A percentile compares a stretch with the other conserved stretches of the same genome.
Evolutionary conservation across 1,140 invertebrate species (phyloP).

Genomic region (Macrobrachium rosenbergii): DNA sequence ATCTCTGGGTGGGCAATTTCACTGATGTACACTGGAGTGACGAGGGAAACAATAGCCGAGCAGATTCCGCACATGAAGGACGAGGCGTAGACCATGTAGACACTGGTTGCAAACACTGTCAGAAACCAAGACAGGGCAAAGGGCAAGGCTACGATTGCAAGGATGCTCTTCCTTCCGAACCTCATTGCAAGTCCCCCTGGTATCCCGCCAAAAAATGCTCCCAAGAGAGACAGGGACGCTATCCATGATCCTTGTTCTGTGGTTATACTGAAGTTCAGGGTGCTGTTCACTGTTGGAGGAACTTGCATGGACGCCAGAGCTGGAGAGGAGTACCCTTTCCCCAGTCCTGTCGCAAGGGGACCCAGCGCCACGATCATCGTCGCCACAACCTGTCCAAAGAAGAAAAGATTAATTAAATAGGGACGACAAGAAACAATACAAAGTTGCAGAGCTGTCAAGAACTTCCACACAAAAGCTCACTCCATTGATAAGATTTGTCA

Average conservation of each 20-base stretch:
- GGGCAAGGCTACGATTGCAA: constrained; percentile 80
- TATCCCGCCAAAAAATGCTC: constrained; percentile 83
- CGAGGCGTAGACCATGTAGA: constrained; percentile 82
- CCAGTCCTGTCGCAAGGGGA: constrained; percentile 83
- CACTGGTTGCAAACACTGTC: constrained; percentile 81
- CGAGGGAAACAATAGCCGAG: constrained; percentile 83
- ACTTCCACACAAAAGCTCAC: not conserved
- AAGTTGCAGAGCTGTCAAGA: not conserved
- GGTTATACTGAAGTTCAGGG: constrained; percentile 72
- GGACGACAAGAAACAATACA: not conserved
- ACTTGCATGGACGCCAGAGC: constrained; percentile 86
- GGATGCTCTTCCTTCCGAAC: constrained; percentile 78
- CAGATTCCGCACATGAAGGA: constrained; percentile 85
- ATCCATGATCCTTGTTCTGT: constrained; percentile 86
- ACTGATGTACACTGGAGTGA: constrained; percentile 88
- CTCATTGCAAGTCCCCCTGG: constrained; percentile 81
- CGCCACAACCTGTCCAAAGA: constrained; percentile 78
- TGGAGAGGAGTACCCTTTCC: constrained; percentile 87
- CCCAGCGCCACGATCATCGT: constrained; percentile 85
- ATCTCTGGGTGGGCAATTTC: constrained; percentile 90
- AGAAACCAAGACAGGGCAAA: constrained; percentile 84
- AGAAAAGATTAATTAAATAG: not conserved
- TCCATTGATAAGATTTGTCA: not conserved
- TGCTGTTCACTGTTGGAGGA: constrained; percentile 69
- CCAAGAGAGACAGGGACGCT: constrained; percentile 82